phyloP scores from a whole-genome alignment of 1,140 invertebrate species.

The Papilio helenus region DNA sequence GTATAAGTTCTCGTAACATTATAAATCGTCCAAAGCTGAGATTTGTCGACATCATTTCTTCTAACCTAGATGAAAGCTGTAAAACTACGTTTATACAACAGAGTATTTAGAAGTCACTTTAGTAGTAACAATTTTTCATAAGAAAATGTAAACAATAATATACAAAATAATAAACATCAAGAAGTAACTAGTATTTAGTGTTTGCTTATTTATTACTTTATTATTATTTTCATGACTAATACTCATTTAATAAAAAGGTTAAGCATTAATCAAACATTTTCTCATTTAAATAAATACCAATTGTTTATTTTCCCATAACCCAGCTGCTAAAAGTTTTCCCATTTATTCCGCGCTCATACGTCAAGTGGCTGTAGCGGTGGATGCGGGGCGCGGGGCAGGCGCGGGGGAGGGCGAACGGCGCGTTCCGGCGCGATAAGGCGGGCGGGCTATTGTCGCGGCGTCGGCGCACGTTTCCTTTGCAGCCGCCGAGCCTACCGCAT shows the following conservation, averaged over 20 bases:
- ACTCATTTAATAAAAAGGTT: conserved; percentile 36
- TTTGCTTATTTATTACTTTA: background rate
- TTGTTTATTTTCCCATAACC: conserved; percentile 76
- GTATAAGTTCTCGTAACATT: background rate
- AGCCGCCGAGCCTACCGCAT: conserved; percentile 75
- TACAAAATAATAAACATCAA: too few relatives aligned
- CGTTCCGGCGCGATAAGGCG: conserved; percentile 79
- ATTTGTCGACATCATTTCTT: background rate
- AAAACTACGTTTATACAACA: background rate
- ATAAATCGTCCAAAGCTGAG: conserved; percentile 7
- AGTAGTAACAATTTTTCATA: background rate
- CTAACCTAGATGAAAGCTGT: background rate
- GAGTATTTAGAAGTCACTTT: background rate
- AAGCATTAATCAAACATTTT: conserved; percentile 52
- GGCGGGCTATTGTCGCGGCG: conserved; percentile 74
- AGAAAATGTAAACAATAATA: too few relatives aligned
- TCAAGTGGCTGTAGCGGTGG: conserved; percentile 63
- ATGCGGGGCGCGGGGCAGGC: conserved; percentile 41
- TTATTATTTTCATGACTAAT: background rate
- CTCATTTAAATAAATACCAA: conserved; percentile 74
- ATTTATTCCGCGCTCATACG: conserved; percentile 81
- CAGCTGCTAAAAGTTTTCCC: conserved; percentile 78
- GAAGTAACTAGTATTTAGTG: background rate
- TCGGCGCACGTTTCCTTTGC: conserved; percentile 79
- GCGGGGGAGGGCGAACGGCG: conserved; percentile 51